Conservation (phyloP, 2,113 vertebrate genomes). For the Prolemur simus region DNA sequence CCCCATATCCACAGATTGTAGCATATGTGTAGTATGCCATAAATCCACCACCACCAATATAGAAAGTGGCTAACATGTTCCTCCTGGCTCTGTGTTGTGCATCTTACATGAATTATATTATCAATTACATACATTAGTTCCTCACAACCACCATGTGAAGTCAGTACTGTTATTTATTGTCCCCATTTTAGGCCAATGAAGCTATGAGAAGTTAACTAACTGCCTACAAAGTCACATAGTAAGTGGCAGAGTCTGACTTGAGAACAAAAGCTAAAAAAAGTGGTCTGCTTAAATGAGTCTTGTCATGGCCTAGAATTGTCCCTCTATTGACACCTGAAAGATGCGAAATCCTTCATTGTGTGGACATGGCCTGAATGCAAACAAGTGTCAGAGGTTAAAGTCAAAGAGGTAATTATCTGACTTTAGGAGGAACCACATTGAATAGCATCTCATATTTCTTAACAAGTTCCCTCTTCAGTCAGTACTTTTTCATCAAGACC, state of each 20-base stretch:
- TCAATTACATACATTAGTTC: not conserved
- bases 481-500: conserved; percentile 6
- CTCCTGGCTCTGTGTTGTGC: not conserved
- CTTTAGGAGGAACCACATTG: not conserved
- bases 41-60: not conserved
- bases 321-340: not conserved
- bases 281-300: not conserved
- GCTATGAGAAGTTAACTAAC: not conserved
- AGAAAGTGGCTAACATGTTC: not conserved
- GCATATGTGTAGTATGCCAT: no score
- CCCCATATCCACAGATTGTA: not conserved
- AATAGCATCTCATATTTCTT: not conserved
- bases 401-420: conserved; percentile 11
- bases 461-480: not conserved
- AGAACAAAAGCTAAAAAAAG: conserved; percentile 15
- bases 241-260: not conserved
- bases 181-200: conserved; percentile 22
- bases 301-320: not conserved
- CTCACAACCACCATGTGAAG: not conserved
- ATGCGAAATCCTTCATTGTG: not conserved
- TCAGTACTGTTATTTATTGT: not conserved
- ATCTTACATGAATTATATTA: not conserved
- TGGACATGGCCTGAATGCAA: not conserved
- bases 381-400: not conserved
- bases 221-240: conserved; percentile 8